Conservation (phyloP, 2,113 vertebrate genomes). For the Halichoerus grypus region DNA sequence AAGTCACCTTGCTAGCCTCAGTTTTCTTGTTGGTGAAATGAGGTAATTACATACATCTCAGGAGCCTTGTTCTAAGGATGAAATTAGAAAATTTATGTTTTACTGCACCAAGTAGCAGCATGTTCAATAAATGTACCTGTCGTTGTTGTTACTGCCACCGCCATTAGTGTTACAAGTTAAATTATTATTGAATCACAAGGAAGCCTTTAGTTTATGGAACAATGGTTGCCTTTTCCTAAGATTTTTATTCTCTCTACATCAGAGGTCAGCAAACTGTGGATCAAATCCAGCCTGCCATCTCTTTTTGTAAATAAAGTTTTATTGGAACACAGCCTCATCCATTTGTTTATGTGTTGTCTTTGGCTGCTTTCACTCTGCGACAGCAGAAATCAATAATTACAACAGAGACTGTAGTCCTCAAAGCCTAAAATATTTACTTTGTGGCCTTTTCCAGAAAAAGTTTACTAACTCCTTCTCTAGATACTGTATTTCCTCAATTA, state of each 20-base stretch:
- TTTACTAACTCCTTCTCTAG: neutral
- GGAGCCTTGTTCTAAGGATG: neutral
- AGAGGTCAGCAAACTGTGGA: neutral
- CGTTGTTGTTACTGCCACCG: neutral
- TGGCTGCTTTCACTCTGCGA: neutral
- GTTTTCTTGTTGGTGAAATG: constrained; percentile 40
- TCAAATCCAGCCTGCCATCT: neutral
- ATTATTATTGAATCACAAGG: neutral
- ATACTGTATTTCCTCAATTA: neutral
- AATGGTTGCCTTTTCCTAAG: neutral
- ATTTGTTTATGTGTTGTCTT: neutral
- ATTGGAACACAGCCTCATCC: neutral
- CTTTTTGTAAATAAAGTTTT: constrained; percentile 48
- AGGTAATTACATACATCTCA: neutral
- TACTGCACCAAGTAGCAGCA: neutral
- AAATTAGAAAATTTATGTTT: constrained; percentile 4
- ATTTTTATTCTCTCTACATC: neutral
- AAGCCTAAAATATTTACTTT: constrained; percentile 32
- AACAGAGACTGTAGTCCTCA: neutral
- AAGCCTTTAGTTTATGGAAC: neutral
- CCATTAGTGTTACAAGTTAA: neutral
- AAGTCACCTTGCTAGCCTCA: neutral
- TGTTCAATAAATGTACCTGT: constrained; percentile 14
- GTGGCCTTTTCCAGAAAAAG: neutral
- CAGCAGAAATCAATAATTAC: neutral